Conservation (phyloP, 1,140 invertebrate species). For the Aphaenogaster rudis region DNA sequence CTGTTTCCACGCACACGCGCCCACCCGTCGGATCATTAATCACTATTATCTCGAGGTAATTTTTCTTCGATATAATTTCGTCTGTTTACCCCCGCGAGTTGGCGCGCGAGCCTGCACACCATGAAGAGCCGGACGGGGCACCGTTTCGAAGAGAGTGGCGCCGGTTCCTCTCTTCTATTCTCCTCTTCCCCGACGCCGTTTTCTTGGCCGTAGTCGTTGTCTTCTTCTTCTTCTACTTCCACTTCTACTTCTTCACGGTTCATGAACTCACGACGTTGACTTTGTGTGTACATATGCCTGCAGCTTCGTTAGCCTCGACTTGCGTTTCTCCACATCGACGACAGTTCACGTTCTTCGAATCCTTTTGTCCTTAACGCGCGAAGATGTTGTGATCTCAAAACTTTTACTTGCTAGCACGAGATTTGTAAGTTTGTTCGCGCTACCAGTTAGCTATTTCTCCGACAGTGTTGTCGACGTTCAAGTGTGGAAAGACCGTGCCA, state of each 20-base stretch:
- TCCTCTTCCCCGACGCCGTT: conserved; percentile 4
- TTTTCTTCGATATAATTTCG: conserved; percentile 85
- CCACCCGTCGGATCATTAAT: conserved; percentile 81
- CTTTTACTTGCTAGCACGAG: background rate
- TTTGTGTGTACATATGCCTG: conserved; percentile 72
- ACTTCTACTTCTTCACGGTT: conserved; percentile 64
- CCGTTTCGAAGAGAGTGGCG: conserved; percentile 73
- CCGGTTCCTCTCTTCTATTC: conserved; percentile 63
- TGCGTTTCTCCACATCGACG: conserved; percentile 70
- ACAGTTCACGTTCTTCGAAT: conserved; percentile 57
- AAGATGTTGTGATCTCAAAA: conserved; percentile 6
- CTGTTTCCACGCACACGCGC: conserved; percentile 67
- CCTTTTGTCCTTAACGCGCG: conserved; percentile 38
- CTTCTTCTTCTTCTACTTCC: conserved; percentile 57
- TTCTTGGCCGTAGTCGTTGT: background rate
- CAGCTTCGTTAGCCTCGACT: conserved; percentile 73
- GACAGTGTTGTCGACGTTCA: background rate
- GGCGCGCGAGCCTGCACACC: conserved; percentile 77
- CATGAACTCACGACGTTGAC: conserved; percentile 75
- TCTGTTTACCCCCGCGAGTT: conserved; percentile 83
- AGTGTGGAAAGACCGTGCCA: background rate
- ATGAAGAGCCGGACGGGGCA: conserved; percentile 63
- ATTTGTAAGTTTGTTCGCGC: background rate
- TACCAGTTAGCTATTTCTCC: background rate
- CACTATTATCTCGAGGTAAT: conserved; percentile 85